These are phyloP conservation scores for Rhogogaster chlorosoma DNA, from an alignment of 2,888 invertebrate species.

Conservation along the genomic window DNA sequence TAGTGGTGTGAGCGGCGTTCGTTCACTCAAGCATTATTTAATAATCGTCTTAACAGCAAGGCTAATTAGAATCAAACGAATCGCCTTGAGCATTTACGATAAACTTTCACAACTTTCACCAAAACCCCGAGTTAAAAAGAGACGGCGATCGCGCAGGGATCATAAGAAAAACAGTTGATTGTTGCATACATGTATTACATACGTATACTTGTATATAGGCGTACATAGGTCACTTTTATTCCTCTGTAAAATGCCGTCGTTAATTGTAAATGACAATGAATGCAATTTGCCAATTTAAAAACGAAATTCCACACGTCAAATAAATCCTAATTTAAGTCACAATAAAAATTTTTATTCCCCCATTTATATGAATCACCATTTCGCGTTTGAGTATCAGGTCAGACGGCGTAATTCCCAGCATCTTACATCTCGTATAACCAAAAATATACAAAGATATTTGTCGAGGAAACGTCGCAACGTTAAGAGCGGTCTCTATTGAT, in stretches of 20 bases:
- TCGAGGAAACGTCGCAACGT: not conserved
- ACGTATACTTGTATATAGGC: too few species aligned
- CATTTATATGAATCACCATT: slow-evolving; percentile 47
- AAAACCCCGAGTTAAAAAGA: not conserved
- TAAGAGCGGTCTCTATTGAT: slow-evolving; percentile 6
- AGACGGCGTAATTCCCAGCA: not conserved
- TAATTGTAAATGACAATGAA: not conserved
- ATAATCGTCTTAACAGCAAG: slow-evolving; percentile 28
- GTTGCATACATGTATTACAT: not conserved
- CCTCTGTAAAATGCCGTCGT: not conserved
- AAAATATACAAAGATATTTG: not conserved
- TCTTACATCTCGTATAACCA: not conserved
- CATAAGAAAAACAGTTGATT: not conserved
- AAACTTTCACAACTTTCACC: slow-evolving; percentile 40
- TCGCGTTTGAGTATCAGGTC: slow-evolving; percentile 20
- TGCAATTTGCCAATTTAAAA: slow-evolving; percentile 5
- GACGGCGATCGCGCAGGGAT: not conserved
- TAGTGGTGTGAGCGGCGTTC: not conserved
- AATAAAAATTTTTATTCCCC: not conserved
- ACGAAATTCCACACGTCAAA: slow-evolving; percentile 45
- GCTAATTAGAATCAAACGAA: slow-evolving; percentile 41
- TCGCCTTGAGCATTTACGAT: slow-evolving; percentile 36
- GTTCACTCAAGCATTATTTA: slow-evolving; percentile 1
- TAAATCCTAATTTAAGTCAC: slow-evolving; percentile 44
- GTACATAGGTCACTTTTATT: not conserved